These are phyloP conservation scores for Vombatus ursinus DNA, from an alignment of 2,113 vertebrate species.

Conservation along the genomic window DNA sequence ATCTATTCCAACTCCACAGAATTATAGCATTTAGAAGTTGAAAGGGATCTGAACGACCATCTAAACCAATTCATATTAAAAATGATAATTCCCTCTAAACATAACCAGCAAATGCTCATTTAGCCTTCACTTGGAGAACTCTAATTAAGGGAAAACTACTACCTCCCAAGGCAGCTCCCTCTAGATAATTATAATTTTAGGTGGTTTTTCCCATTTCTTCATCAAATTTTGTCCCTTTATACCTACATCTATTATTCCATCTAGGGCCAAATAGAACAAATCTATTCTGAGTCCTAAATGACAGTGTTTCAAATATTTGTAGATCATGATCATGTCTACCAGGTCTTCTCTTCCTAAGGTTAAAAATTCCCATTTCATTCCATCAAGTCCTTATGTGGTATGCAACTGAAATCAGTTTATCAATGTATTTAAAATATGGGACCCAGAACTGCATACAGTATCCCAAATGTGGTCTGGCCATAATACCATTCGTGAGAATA, in stretches of 20 bases:
- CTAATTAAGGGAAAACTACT: background rate
- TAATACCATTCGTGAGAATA: background rate
- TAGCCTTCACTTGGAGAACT: background rate
- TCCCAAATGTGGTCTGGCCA: background rate
- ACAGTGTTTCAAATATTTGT: background rate
- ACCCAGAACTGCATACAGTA: background rate
- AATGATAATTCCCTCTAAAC: background rate
- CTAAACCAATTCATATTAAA: background rate
- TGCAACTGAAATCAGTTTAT: background rate
- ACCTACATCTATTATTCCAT: background rate
- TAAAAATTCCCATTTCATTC: background rate
- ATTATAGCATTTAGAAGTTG: background rate
- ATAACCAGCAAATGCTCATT: background rate
- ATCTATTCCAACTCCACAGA: background rate
- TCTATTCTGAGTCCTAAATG: background rate
- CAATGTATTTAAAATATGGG: background rate
- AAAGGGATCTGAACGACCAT: background rate
- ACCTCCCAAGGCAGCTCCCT: background rate
- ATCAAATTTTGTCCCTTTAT: background rate
- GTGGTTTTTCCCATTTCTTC: background rate
- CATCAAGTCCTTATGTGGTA: background rate
- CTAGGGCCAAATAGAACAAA: background rate
- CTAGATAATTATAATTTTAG: background rate
- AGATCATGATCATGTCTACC: background rate
- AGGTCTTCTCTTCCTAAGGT: background rate